A percentile compares a stretch with the other conserved stretches of the same genome.
phyloP scores from a whole-genome alignment of 2,113 vertebrate genomes.

The Gavia stellata region DNA sequence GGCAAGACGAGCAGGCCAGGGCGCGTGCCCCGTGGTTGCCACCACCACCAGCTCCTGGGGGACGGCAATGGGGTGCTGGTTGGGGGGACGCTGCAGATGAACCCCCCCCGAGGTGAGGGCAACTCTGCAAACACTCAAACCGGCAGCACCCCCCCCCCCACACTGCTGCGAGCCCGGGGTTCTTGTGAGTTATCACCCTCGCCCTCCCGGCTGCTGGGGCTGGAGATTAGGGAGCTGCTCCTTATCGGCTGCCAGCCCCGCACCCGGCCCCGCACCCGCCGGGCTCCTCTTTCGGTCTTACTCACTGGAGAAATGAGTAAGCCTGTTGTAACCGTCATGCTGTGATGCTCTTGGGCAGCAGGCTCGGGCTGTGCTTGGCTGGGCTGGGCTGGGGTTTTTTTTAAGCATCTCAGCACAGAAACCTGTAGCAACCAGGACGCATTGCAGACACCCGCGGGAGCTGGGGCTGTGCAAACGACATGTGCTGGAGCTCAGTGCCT shows the following conservation, averaged over 20 bases:
- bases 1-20: background rate
- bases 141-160: background rate
- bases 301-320: constrained; percentile 31
- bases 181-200: background rate
- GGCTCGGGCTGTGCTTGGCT: background rate
- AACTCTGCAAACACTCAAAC: background rate
- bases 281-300: background rate
- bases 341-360: background rate
- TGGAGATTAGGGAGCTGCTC: constrained; percentile 50
- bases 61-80: accelerated
- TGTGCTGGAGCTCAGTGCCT: background rate
- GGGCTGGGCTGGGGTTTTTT: background rate
- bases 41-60: background rate
- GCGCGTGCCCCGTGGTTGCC: background rate
- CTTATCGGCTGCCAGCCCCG: background rate
- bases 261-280: background rate
- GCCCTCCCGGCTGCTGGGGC: background rate
- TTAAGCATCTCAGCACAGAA: background rate
- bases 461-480: background rate
- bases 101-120: background rate
- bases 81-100: background rate
- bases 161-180: accelerated
- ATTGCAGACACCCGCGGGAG: background rate
- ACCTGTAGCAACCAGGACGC: background rate
- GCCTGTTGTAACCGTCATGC: background rate